phyloP scores from a whole-genome alignment of 1,140 invertebrate genomes.

The Leguminivora glycinivorella region DNA sequence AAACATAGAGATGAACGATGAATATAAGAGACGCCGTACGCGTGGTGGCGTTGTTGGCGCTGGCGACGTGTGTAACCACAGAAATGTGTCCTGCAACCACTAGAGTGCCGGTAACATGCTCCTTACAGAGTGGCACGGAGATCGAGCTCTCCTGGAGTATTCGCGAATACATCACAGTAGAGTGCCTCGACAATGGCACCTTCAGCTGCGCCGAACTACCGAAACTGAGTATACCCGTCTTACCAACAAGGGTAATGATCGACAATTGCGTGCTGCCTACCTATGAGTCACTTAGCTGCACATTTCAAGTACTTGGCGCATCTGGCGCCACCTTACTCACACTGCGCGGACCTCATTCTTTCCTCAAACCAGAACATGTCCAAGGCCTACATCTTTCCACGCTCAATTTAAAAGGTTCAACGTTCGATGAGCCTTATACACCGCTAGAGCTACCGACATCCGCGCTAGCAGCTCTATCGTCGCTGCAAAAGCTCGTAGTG shows the following conservation, averaged over 20 bases:
- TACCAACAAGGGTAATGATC: background rate
- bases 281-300: background rate
- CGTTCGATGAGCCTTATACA: background rate
- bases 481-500: background rate
- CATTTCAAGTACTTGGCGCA: background rate
- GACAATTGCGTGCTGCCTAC: background rate
- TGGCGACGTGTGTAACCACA: background rate
- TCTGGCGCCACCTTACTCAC: background rate
- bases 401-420: background rate
- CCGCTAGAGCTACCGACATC: background rate
- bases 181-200: background rate
- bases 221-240: background rate
- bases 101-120: background rate
- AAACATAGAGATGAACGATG: constrained; percentile 19
- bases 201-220: background rate
- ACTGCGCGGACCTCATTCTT: background rate
- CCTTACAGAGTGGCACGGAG: background rate
- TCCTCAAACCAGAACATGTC: background rate
- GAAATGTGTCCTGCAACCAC: background rate
- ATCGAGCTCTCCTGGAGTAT: background rate
- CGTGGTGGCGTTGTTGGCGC: background rate
- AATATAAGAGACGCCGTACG: background rate
- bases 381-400: background rate
- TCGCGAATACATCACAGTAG: background rate
- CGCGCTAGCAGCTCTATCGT: background rate